Conservation (phyloP, 2,113 vertebrate species). For the Platysteira castanea region DNA sequence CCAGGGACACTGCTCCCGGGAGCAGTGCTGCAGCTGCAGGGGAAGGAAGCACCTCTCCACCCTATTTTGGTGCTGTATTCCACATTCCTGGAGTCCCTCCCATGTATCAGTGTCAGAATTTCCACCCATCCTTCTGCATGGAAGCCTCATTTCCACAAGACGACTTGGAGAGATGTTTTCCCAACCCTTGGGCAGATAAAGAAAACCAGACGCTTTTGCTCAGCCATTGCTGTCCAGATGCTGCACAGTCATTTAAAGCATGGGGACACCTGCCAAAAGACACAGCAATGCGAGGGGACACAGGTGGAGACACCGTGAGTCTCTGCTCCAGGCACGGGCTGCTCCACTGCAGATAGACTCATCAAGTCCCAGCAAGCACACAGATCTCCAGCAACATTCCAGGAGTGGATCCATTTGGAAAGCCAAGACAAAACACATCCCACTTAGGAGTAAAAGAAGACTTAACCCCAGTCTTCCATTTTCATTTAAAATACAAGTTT, state of each 20-base stretch:
- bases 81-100: not conserved
- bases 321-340: not conserved
- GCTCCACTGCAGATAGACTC: not conserved
- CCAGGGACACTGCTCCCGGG: not conserved
- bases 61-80: not conserved
- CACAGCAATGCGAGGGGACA: not conserved
- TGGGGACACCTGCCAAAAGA: not conserved
- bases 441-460: not conserved
- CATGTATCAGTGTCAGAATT: not conserved
- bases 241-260: not conserved
- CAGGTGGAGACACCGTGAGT: not conserved
- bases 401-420: not conserved
- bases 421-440: not conserved
- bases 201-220: not conserved
- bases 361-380: not conserved
- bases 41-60: not conserved
- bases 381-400: not conserved
- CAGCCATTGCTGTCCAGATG: not conserved
- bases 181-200: not conserved
- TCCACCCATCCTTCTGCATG: not conserved
- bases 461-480: not conserved
- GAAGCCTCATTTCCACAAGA: not conserved
- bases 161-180: not conserved
- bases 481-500: not conserved
- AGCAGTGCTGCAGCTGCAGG: not conserved